Percentiles rank a stretch among this genome's conserved stretches.
These are phyloP conservation scores for Illadopsis cleaveri DNA, from an alignment of 2,113 vertebrate species.

Conservation along the genomic window DNA sequence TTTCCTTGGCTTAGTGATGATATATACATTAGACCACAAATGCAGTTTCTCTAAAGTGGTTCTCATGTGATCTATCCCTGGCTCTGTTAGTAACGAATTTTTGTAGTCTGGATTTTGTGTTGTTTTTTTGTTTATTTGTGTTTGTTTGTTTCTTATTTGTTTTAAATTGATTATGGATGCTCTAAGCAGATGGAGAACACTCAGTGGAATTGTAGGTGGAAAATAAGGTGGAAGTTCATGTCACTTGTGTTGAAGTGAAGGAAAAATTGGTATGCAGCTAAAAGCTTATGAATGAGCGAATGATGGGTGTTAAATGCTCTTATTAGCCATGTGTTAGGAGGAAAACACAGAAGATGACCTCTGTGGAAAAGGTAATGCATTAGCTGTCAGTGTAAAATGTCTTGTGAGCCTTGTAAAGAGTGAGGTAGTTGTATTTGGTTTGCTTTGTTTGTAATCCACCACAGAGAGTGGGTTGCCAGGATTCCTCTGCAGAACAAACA, in stretches of 20 bases:
- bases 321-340: background rate
- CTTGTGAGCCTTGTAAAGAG: background rate
- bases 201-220: background rate
- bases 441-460: background rate
- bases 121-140: background rate
- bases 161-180: background rate
- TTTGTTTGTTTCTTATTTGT: background rate
- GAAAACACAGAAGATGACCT: background rate
- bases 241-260: background rate
- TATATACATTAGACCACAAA: background rate
- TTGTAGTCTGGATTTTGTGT: background rate
- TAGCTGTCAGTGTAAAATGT: background rate
- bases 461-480: fast-evolving
- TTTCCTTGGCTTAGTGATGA: background rate
- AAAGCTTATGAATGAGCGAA: background rate
- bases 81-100: background rate
- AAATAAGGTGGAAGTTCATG: background rate
- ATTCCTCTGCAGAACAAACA: background rate
- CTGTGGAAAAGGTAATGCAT: background rate
- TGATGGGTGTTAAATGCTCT: background rate
- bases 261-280: background rate
- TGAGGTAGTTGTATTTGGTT: background rate
- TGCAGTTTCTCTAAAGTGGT: background rate
- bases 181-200: background rate
- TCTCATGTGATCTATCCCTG: background rate